Conservation (phyloP, 2,888 invertebrate genomes). For the Ceraclea dissimilis region DNA sequence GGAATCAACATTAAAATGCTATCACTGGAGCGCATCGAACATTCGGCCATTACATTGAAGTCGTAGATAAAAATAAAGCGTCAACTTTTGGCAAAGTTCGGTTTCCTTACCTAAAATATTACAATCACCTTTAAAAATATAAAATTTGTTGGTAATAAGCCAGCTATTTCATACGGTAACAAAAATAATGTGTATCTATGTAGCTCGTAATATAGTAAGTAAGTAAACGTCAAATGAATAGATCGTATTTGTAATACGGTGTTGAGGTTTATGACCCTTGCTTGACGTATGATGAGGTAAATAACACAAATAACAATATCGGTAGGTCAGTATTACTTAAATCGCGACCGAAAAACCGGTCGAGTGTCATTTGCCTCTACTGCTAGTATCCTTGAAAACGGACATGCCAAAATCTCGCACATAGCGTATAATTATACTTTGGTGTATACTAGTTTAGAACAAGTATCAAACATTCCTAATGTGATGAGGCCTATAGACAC, state of each 20-base stretch:
- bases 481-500: no score
- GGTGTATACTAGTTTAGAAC: no score
- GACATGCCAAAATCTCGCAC: neutral
- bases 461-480: no score
- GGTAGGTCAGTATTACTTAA: conserved; percentile 9
- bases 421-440: neutral
- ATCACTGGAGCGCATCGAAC: no score
- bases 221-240: neutral
- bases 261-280: neutral
- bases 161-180: neutral
- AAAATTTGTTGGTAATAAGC: conserved; percentile 1
- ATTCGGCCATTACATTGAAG: no score
- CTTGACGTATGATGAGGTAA: neutral
- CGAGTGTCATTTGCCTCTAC: conserved; percentile 15
- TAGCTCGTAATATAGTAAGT: neutral
- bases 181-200: neutral
- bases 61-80: no score
- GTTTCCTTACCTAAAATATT: neutral
- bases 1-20: no score
- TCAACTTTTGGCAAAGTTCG: neutral
- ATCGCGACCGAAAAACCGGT: conserved; percentile 6
- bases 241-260: neutral
- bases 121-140: neutral
- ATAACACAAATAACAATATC: conserved; percentile 1
- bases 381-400: conserved; percentile 12